These are phyloP conservation scores for Lamprologus tigripictilis DNA, from an alignment of 2,113 vertebrate genomes.

Conservation along the genomic window DNA sequence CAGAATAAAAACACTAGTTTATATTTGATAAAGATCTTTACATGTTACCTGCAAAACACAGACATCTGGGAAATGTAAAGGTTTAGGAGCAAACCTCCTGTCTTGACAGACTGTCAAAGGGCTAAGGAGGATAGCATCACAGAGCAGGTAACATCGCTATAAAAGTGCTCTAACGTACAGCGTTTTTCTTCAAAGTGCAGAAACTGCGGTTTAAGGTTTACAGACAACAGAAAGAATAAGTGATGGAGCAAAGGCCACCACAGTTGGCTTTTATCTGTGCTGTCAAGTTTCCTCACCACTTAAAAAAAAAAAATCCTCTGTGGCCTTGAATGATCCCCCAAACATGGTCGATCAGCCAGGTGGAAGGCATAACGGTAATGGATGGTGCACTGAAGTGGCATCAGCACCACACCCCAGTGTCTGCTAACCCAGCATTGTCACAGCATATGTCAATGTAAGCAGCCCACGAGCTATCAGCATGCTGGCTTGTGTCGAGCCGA, in stretches of 20 bases:
- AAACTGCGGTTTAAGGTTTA: not conserved
- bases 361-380: constrained; percentile 1
- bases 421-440: constrained; percentile 9
- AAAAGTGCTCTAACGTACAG: not conserved
- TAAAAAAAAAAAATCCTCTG: not conserved
- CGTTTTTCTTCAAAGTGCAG: not conserved
- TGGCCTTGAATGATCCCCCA: not conserved
- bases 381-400: not conserved
- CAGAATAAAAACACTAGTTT: not conserved
- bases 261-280: not conserved
- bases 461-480: not conserved
- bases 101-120: not conserved
- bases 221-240: not conserved
- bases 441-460: constrained; percentile 20
- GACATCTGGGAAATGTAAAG: not conserved
- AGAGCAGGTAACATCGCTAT: not conserved
- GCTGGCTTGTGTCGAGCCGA: not conserved
- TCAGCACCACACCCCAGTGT: not conserved
- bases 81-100: not conserved
- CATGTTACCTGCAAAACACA: not conserved
- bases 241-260: not conserved
- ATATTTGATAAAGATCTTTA: not conserved
- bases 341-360: not conserved
- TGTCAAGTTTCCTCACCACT: not conserved
- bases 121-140: not conserved